Conservation (phyloP, 2,888 invertebrate genomes). For the Argyresthia albistria region DNA sequence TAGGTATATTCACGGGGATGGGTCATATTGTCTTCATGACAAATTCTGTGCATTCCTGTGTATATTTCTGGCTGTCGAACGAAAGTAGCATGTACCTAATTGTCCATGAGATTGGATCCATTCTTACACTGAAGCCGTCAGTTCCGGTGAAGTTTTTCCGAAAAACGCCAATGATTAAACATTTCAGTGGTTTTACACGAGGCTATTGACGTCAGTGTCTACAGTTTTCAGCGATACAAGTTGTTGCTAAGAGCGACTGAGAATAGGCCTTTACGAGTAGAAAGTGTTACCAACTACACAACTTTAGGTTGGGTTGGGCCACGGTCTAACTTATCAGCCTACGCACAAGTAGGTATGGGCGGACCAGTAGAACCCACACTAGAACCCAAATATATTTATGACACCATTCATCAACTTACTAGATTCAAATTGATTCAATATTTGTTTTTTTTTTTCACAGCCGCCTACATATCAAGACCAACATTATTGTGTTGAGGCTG, state of each 20-base stretch:
- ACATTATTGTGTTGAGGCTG: constrained; percentile 1
- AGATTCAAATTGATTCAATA: not conserved
- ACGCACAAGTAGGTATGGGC: constrained; percentile 39
- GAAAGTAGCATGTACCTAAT: too few relatives aligned
- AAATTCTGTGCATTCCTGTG: too few relatives aligned
- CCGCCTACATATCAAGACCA: not conserved
- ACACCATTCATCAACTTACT: constrained; percentile 34
- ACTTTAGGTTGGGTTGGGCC: too few relatives aligned
- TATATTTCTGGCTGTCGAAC: too few relatives aligned
- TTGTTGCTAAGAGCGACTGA: too few relatives aligned
- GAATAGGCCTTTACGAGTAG: too few relatives aligned
- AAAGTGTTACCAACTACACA: too few relatives aligned
- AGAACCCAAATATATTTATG: constrained; percentile 40
- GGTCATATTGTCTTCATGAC: too few relatives aligned
- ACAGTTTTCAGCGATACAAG: not conserved
- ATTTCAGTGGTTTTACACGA: not conserved
- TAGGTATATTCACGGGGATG: too few relatives aligned
- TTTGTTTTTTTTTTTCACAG: constrained; percentile 1
- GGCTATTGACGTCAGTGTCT: not conserved
- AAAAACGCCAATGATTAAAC: not conserved
- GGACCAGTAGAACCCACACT: constrained; percentile 42
- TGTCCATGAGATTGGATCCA: too few relatives aligned
- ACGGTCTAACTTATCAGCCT: constrained; percentile 22
- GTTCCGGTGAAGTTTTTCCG: too few relatives aligned
- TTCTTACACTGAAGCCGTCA: too few relatives aligned